A percentile compares a stretch with the other conserved stretches of the same genome.
These are phyloP conservation scores for Pandemis cinnamomeana DNA, from an alignment of 2,888 invertebrate genomes.

Conservation along the genomic window DNA sequence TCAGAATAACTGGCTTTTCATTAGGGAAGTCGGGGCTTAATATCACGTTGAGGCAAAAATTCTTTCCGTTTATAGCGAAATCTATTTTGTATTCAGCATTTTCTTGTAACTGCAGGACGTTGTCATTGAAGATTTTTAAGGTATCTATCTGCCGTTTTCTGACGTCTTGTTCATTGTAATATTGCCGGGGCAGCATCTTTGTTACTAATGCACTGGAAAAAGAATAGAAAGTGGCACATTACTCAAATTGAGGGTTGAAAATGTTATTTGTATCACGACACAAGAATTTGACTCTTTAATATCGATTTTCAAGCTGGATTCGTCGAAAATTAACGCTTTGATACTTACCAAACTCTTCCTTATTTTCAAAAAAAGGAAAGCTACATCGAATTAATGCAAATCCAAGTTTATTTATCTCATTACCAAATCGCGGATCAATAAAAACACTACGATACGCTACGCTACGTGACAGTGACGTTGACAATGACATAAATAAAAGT, in stretches of 20 bases:
- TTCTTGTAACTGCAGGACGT: slow-evolving; percentile 89
- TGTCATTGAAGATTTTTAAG: slow-evolving; percentile 92
- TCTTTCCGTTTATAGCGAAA: slow-evolving; percentile 87
- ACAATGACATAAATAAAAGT: neutral
- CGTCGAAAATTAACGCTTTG: neutral
- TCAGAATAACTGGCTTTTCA: slow-evolving; percentile 88
- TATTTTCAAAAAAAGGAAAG: neutral
- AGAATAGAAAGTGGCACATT: neutral
- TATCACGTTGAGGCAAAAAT: slow-evolving; percentile 87
- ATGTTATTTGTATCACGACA: neutral
- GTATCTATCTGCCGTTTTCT: slow-evolving; percentile 92
- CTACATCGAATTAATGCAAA: neutral
- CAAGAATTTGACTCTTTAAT: neutral
- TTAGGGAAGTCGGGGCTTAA: slow-evolving; percentile 89
- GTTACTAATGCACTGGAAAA: slow-evolving; percentile 35
- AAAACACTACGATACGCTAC: neutral
- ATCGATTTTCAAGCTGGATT: neutral
- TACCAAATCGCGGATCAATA: neutral
- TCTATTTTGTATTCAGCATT: slow-evolving; percentile 89
- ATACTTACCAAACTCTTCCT: neutral
- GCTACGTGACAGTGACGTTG: neutral
- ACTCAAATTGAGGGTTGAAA: neutral
- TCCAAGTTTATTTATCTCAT: neutral
- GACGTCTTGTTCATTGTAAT: slow-evolving; percentile 82
- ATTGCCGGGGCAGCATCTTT: slow-evolving; percentile 83